phyloP scores from a whole-genome alignment of 2,113 vertebrate species.

The Amphilophus citrinellus region DNA sequence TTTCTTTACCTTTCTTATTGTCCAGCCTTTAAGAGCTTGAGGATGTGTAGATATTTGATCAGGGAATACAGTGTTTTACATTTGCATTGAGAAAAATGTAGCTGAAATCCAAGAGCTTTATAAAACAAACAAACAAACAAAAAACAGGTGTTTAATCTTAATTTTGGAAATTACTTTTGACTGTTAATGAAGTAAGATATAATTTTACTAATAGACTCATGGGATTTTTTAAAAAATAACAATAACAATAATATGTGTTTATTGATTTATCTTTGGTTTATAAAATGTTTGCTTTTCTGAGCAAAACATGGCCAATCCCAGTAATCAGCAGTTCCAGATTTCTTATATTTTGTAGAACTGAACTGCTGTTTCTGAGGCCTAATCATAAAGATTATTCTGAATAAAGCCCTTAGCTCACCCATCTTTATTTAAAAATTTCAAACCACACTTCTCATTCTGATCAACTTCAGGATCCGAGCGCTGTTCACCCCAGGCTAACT shows the following conservation, averaged over 20 bases:
- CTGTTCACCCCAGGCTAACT: conserved; percentile 53
- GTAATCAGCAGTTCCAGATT: background rate
- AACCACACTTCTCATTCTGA: conserved; percentile 23
- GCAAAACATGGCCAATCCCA: rapidly evolving
- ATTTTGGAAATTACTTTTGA: background rate
- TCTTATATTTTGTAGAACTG: background rate
- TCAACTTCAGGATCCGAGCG: conserved; percentile 36
- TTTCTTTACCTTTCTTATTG: background rate
- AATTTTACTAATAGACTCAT: background rate
- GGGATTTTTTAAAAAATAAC: background rate
- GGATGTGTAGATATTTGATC: background rate
- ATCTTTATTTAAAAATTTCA: background rate
- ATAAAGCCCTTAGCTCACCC: background rate
- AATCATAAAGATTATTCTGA: background rate
- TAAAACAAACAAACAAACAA: background rate
- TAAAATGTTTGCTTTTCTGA: background rate
- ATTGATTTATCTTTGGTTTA: background rate
- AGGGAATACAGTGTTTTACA: background rate
- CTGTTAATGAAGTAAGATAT: background rate
- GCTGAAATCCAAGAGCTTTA: background rate
- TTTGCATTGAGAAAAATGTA: background rate
- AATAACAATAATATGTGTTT: background rate
- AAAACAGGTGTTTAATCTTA: background rate
- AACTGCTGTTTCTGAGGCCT: conserved; percentile 5
- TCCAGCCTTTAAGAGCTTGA: background rate